A percentile compares a stretch with the other conserved stretches of the same genome.
phyloP scores from a whole-genome alignment of 2,888 invertebrate species.

The Eilema griseolum region DNA sequence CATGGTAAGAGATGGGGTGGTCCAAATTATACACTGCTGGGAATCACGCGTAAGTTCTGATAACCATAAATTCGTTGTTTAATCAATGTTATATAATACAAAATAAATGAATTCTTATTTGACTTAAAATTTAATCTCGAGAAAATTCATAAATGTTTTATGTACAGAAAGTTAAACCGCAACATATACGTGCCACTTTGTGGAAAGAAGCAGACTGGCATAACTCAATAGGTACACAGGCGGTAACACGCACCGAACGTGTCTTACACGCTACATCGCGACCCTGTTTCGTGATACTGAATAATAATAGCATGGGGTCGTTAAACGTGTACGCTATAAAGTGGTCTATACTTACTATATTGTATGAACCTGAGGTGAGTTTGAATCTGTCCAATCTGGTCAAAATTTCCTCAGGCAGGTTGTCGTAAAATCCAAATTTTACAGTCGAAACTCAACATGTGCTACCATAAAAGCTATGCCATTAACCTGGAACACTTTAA shows the following conservation, averaged over 20 bases:
- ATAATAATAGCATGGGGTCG: constrained; percentile 57
- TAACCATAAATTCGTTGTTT: too few species aligned
- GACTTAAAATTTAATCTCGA: not conserved
- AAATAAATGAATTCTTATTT: too few species aligned
- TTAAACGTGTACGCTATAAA: constrained; percentile 53
- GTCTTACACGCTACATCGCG: constrained; percentile 52
- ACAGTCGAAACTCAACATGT: constrained; percentile 2
- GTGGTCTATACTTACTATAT: not conserved
- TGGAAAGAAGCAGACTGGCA: not conserved
- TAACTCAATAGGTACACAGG: constrained; percentile 10
- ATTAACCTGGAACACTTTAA: constrained; percentile 12
- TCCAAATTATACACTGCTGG: too few species aligned
- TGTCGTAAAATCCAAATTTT: constrained; percentile 9
- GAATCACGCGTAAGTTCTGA: too few species aligned
- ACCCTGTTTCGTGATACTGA: constrained; percentile 64
- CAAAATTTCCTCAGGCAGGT: not conserved
- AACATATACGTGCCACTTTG: not conserved
- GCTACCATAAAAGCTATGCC: not conserved
- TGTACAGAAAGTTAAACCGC: not conserved
- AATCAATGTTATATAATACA: too few species aligned
- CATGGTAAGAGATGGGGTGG: too few species aligned
- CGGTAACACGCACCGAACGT: constrained; percentile 46
- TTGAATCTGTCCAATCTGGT: not conserved
- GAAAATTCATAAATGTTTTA: not conserved
- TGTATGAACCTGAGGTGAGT: not conserved